Conservation (phyloP, 2,113 vertebrate species). For the Scartelaos histophorus region DNA sequence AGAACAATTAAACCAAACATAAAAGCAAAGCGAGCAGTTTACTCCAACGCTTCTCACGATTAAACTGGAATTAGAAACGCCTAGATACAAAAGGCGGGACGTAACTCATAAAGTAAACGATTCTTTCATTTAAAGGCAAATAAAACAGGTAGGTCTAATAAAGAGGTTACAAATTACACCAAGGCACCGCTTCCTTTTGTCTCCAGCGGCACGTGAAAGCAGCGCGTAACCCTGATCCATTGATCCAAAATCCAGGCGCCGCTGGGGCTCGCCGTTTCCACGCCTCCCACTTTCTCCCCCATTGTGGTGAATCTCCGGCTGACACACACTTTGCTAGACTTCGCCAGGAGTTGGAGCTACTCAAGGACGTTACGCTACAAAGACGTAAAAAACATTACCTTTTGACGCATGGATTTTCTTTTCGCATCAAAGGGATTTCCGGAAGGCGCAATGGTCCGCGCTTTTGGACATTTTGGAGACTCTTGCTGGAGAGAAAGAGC, state of each 20-base stretch:
- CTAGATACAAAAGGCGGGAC: neutral
- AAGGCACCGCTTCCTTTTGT: neutral
- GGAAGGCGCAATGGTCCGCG: constrained; percentile 50
- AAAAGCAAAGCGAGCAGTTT: too few relatives aligned
- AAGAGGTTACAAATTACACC: neutral
- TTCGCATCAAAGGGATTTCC: constrained; percentile 15
- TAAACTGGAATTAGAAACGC: too few relatives aligned
- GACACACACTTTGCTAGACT: constrained; percentile 70
- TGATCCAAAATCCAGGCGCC: constrained; percentile 58
- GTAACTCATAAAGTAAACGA: neutral
- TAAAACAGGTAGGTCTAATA: neutral
- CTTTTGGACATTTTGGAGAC: constrained; percentile 22
- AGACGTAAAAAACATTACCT: neutral
- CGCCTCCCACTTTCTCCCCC: constrained; percentile 74
- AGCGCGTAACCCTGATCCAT: constrained; percentile 60
- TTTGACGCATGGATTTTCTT: constrained; percentile 53
- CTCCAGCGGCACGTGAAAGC: constrained; percentile 41
- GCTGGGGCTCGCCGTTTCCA: constrained; percentile 65
- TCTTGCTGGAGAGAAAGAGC: constrained; percentile 36
- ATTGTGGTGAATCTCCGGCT: constrained; percentile 78
- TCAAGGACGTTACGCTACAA: constrained; percentile 30
- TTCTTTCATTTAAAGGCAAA: neutral
- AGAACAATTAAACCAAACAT: too few relatives aligned
- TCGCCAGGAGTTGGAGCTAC: constrained; percentile 64
- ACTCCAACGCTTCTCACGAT: too few relatives aligned